Conservation (phyloP, 2,113 vertebrate genomes). For the Dromiciops gliroides region DNA sequence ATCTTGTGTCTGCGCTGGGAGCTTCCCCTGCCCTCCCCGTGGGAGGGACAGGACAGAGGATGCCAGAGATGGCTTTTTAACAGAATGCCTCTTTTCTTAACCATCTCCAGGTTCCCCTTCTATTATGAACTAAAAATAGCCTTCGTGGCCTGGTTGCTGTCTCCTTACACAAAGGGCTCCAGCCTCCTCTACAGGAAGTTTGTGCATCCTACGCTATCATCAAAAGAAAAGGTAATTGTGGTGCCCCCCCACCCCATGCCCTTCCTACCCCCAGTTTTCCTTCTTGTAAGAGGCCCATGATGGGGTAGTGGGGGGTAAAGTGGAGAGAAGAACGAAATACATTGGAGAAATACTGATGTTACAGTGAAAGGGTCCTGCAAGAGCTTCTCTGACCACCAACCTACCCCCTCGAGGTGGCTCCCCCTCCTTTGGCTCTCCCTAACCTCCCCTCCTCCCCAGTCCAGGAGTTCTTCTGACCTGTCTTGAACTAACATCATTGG, state of each 20-base stretch:
- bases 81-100: constrained; percentile 36
- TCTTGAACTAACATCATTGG: neutral
- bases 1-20: rapidly evolving
- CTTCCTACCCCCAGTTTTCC: neutral
- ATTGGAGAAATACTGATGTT: neutral
- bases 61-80: neutral
- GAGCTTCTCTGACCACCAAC: neutral
- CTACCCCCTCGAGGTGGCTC: neutral
- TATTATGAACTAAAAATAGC: constrained; percentile 99
- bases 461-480: neutral
- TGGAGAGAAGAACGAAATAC: no score
- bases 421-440: neutral
- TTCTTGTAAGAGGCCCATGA: neutral
- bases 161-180: constrained; percentile 98
- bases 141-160: constrained; percentile 98
- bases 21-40: neutral
- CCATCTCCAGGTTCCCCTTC: constrained; percentile 94
- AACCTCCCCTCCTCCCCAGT: neutral
- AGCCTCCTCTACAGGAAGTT: constrained; percentile 99
- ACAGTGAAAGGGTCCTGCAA: neutral
- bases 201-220: constrained; percentile 98
- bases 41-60: neutral
- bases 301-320: neutral
- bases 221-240: constrained; percentile 97
- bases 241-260: neutral